phyloP scores from a whole-genome alignment of 2,113 vertebrate genomes.

The Mionectes macconnelli region DNA sequence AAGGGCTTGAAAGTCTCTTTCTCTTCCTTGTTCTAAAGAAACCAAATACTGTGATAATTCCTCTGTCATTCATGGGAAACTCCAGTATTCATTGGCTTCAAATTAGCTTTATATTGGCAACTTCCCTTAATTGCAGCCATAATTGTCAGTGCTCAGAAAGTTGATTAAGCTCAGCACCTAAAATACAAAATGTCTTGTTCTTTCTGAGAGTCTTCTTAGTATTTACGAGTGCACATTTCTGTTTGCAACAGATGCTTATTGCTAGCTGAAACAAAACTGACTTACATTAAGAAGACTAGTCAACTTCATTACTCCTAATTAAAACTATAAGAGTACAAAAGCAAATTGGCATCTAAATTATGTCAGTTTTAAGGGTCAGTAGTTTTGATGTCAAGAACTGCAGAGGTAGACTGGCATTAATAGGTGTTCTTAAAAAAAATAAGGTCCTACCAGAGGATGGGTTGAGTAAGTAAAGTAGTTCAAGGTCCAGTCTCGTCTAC shows the following conservation, averaged over 20 bases:
- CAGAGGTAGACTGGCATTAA: not conserved
- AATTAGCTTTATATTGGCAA: not conserved
- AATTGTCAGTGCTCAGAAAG: not conserved
- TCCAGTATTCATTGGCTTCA: not conserved
- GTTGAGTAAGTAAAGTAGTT: constrained; percentile 34
- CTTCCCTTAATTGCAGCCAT: not conserved
- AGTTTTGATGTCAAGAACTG: not conserved
- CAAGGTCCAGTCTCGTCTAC: constrained; percentile 18
- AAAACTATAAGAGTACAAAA: not conserved
- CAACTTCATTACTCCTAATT: not conserved
- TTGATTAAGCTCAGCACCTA: not conserved
- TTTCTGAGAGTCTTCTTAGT: not conserved
- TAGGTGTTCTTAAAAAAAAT: not conserved
- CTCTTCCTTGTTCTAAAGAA: not conserved
- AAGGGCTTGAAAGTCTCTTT: not conserved
- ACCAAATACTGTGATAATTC: not conserved
- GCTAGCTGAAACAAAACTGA: not conserved
- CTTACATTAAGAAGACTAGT: not conserved
- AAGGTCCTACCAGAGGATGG: not conserved
- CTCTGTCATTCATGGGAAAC: not conserved
- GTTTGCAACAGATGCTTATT: not conserved
- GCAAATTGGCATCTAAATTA: not conserved
- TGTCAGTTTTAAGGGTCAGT: not conserved
- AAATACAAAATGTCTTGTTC: not conserved
- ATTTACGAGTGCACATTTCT: not conserved